Evolutionary conservation across 2,113 vertebrate genomes (phyloP).

Genomic region (Petrocephalus microphthalmus): DNA sequence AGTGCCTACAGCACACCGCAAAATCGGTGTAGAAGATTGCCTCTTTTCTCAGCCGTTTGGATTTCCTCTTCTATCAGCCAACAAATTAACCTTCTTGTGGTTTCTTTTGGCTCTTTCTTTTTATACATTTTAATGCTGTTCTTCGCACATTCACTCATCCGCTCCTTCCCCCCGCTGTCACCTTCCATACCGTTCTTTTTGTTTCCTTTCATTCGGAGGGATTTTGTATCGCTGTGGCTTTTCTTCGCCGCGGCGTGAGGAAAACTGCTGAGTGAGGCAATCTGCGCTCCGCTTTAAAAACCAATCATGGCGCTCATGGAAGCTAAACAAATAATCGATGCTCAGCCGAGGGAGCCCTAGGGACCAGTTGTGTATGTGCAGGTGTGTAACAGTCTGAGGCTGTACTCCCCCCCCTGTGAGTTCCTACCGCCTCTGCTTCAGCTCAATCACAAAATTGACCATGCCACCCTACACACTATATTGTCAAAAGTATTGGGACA

Average conservation of each 20-base stretch:
- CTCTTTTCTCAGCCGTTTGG: background rate
- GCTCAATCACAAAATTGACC: background rate
- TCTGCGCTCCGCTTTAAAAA: background rate
- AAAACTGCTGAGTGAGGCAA: background rate
- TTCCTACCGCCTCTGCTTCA: background rate
- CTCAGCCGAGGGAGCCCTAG: background rate
- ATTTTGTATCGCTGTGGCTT: background rate
- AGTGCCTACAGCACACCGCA: background rate
- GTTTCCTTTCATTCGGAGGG: background rate
- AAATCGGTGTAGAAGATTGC: background rate
- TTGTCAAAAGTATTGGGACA: too few species aligned
- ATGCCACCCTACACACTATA: background rate
- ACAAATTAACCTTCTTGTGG: background rate
- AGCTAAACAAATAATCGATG: conserved; percentile 9
- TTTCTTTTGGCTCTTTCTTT: background rate
- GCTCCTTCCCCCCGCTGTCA: background rate
- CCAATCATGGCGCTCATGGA: background rate
- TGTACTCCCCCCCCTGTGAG: background rate
- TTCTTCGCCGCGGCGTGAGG: background rate
- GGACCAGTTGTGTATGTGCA: background rate
- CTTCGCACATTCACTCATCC: background rate
- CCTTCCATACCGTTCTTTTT: background rate
- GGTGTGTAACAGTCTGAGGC: background rate
- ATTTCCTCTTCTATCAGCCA: background rate
- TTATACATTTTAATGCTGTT: background rate